These are phyloP conservation scores for Homarus gammarus DNA, from an alignment of 2,888 invertebrate species.

Conservation along the genomic window DNA sequence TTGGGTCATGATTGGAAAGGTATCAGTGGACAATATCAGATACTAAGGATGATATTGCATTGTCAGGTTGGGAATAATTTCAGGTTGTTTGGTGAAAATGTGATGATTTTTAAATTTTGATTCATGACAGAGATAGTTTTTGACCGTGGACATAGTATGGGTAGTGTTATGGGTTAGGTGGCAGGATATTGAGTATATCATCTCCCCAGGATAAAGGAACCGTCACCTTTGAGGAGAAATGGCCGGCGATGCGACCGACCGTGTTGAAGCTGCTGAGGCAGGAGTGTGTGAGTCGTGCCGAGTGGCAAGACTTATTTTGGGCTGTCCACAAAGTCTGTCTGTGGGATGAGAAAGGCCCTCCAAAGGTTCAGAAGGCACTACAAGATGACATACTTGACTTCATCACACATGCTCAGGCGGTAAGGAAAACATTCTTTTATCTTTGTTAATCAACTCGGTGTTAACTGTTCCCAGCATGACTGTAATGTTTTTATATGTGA, in stretches of 20 bases:
- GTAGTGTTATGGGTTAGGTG: not conserved
- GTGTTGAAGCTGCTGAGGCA: conserved; percentile 95
- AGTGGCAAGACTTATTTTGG: conserved; percentile 99
- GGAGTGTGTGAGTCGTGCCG: conserved; percentile 93
- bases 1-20: too few relatives aligned
- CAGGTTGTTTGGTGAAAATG: not conserved
- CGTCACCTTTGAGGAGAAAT: conserved; percentile 86
- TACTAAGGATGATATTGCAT: too few relatives aligned
- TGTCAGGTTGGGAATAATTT: not conserved
- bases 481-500: not conserved
- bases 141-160: too few relatives aligned
- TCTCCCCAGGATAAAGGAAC: conserved; percentile 69
- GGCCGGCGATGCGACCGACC: conserved; percentile 96
- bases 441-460: too few relatives aligned
- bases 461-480: not conserved
- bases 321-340: conserved; percentile 96
- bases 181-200: not conserved
- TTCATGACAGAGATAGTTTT: too few relatives aligned
- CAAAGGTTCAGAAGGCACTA: conserved; percentile 91
- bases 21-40: too few relatives aligned
- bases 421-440: conserved; percentile 42
- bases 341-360: conserved; percentile 97
- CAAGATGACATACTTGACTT: conserved; percentile 81
- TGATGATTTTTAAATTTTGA: too few relatives aligned
- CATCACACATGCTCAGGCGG: conserved; percentile 74